These are phyloP conservation scores for Anguilla marmorata DNA, from an alignment of 2,797 vertebrate species.

Conservation along the genomic window DNA sequence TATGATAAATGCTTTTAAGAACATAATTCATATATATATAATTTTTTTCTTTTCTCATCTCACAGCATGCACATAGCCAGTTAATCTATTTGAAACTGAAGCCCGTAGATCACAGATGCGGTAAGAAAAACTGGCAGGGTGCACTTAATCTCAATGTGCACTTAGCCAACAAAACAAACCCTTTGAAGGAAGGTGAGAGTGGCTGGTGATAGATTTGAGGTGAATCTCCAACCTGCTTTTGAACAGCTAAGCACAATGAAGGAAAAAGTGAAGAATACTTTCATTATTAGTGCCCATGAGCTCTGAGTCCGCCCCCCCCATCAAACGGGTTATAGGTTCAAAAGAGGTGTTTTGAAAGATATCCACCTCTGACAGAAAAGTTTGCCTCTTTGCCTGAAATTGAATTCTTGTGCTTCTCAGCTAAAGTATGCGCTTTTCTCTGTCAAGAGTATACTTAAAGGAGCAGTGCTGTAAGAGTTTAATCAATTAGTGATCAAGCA, in stretches of 20 bases:
- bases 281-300: background rate
- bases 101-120: slow-evolving; percentile 1
- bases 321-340: background rate
- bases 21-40: background rate
- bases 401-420: background rate
- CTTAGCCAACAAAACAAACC: background rate
- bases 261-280: background rate
- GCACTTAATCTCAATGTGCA: slow-evolving; percentile 8
- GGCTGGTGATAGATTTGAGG: slow-evolving; percentile 8
- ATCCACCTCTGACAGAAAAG: background rate
- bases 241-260: background rate
- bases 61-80: background rate
- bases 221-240: background rate
- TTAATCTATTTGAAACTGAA: background rate
- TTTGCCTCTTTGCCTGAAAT: background rate
- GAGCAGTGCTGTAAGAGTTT: background rate
- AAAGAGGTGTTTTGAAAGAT: background rate
- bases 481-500: background rate
- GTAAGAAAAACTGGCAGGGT: background rate
- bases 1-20: background rate
- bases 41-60: no score
- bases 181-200: background rate
- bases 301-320: background rate
- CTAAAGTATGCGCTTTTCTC: background rate
- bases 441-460: background rate